Evolutionary conservation across 1,140 invertebrate genomes (phyloP).

Genomic region (Trachymyrmex cornetzi): DNA sequence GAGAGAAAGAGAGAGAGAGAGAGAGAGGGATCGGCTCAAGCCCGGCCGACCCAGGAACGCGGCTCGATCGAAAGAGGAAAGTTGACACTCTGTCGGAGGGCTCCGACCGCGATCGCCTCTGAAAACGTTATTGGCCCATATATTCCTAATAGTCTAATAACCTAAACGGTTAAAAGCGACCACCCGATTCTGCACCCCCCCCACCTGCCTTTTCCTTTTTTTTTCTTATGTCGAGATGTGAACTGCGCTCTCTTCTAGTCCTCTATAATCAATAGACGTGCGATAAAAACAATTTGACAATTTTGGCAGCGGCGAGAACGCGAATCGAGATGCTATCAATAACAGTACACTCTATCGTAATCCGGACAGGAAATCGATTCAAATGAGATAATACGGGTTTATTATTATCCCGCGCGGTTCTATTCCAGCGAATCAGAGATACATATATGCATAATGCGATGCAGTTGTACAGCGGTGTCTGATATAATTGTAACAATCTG

Average conservation of each 20-base stretch:
- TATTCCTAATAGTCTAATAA: not conserved
- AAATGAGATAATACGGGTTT: constrained; percentile 55
- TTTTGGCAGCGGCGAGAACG: not conserved
- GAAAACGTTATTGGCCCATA: constrained; percentile 35
- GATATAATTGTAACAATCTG: constrained; percentile 52
- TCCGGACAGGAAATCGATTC: constrained; percentile 25
- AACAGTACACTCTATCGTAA: not conserved
- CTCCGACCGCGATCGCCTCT: constrained; percentile 3
- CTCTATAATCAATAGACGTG: not conserved
- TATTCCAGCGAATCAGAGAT: constrained; percentile 23
- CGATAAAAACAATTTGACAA: constrained; percentile 33
- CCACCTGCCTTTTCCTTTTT: too few relatives aligned
- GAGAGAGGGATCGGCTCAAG: constrained; percentile 14
- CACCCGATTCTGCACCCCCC: not conserved
- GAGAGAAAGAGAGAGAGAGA: not conserved
- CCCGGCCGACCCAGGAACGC: constrained; percentile 44
- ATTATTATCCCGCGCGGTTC: constrained; percentile 40
- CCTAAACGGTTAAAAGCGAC: not conserved
- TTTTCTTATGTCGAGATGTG: not conserved
- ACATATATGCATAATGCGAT: constrained; percentile 21
- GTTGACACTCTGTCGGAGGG: constrained; percentile 49
- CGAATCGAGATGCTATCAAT: constrained; percentile 21
- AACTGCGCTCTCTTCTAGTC: not conserved
- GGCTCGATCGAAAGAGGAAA: constrained; percentile 53
- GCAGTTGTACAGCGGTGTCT: constrained; percentile 11